Evolutionary conservation across 2,113 vertebrate species (phyloP), one percentile per base, ranked within the genome.

Genomic region (Himantopus leucocephalus): DNA sequence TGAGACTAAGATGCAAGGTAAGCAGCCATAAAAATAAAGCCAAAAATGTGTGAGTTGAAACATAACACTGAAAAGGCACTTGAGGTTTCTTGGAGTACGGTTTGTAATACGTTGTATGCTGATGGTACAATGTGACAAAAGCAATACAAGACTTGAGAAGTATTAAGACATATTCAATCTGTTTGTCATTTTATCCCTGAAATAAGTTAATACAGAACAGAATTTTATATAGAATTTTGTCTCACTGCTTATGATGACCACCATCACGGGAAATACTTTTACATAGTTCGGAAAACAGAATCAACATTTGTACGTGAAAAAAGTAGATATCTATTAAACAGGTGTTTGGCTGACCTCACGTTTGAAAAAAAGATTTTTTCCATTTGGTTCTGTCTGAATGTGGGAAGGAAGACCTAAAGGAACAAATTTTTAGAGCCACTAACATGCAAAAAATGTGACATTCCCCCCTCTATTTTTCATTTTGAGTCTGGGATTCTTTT

Each of bases 381-480:
- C 1, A 45, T 91, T 37, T 59, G 11, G 1, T 56, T 47, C 21
- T 67, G 3, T 22, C 19, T 83, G 13, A 58, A 48, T 59, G 8
- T 67, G 19, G 43, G n/a, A 72, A 62, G 63, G 10, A 74, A 68
- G 3, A 52, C 27, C 15, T 52, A 45, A 59, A 85, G 22, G 3
- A 63, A 37, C 35, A 5, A 50, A 43, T 37, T 56, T 1, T 13
- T 70, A 47, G 19, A 34, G 10, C 4, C 5, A 10, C 2, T 0
- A 14, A 15, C 3, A 11, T 27, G 3, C 2, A 60, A 59, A 84
- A 80, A 39, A 4, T 6, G 1, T 12, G 1, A 8, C 18, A 17
- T 56, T 8, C 3, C 2, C 8, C 8, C 4, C 4, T 0, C 3
- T 18, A 5, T 41, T 55, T 90, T 60, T 68, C 5, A 18, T 68